These are phyloP conservation scores for Epinotia nisella DNA, from an alignment of 2,888 invertebrate genomes.

Conservation along the genomic window DNA sequence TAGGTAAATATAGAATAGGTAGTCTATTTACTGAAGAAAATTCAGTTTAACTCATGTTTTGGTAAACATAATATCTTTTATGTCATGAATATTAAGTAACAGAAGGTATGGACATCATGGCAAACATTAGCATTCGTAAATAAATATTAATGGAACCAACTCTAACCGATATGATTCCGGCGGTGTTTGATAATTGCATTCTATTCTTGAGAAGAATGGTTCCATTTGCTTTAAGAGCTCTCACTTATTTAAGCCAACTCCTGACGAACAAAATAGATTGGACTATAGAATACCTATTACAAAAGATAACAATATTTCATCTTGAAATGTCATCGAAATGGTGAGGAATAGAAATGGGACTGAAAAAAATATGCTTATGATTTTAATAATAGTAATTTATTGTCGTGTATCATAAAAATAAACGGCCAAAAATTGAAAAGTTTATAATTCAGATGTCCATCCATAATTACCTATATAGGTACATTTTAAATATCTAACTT, in stretches of 20 bases:
- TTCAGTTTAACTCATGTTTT: too few relatives aligned
- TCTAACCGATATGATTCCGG: not conserved
- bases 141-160: not conserved
- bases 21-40: too few relatives aligned
- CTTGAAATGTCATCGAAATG: not conserved
- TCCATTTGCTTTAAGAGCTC: constrained; percentile 29
- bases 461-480: too few relatives aligned
- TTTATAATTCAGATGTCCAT: too few relatives aligned
- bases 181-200: constrained; percentile 26
- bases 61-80: not conserved
- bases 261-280: constrained; percentile 26
- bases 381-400: too few relatives aligned
- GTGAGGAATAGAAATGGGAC: not conserved
- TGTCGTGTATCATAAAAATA: too few relatives aligned
- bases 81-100: not conserved
- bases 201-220: constrained; percentile 23
- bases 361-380: too few relatives aligned
- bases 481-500: too few relatives aligned
- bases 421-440: too few relatives aligned
- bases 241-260: constrained; percentile 6
- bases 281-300: constrained; percentile 16
- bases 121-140: not conserved
- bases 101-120: not conserved
- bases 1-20: too few relatives aligned
- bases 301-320: constrained; percentile 15